These are phyloP conservation scores for Drosophila arawakana DNA, from an alignment of 1,140 invertebrate genomes.

Conservation along the genomic window DNA sequence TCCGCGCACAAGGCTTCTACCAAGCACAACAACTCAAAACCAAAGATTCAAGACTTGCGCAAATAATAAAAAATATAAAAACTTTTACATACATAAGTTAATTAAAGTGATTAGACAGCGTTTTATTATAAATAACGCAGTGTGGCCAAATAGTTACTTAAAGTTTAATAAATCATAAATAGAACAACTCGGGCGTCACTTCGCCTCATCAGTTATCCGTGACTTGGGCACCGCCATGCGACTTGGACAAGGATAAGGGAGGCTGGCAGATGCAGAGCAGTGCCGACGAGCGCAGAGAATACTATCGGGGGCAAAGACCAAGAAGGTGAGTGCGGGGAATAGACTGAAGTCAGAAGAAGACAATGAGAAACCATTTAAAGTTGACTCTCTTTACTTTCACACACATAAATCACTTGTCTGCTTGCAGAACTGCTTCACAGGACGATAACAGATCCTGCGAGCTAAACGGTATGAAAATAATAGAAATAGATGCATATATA, in stretches of 20 bases:
- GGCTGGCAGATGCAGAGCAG: constrained; percentile 75
- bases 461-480: constrained; percentile 52
- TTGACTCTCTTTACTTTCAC: neutral
- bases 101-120: constrained; percentile 12
- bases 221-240: constrained; percentile 81
- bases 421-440: constrained; percentile 66
- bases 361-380: too few relatives aligned
- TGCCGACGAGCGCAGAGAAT: constrained; percentile 67
- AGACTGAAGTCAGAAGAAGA: too few relatives aligned
- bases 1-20: constrained; percentile 75
- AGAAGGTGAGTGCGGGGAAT: constrained; percentile 54
- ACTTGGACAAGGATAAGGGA: constrained; percentile 58
- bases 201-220: constrained; percentile 83
- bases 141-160: constrained; percentile 18
- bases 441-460: constrained; percentile 68
- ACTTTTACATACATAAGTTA: constrained; percentile 2
- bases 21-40: constrained; percentile 44
- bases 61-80: constrained; percentile 3
- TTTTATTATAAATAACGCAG: constrained; percentile 11
- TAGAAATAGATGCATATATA: neutral
- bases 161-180: constrained; percentile 38
- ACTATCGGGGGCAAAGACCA: constrained; percentile 59
- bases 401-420: constrained; percentile 18
- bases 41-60: constrained; percentile 15
- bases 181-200: constrained; percentile 76